Percentiles rank a stretch among this genome's conserved stretches.
Conservation (phyloP, 2,113 vertebrate species). For the Puntigrus tetrazona region DNA sequence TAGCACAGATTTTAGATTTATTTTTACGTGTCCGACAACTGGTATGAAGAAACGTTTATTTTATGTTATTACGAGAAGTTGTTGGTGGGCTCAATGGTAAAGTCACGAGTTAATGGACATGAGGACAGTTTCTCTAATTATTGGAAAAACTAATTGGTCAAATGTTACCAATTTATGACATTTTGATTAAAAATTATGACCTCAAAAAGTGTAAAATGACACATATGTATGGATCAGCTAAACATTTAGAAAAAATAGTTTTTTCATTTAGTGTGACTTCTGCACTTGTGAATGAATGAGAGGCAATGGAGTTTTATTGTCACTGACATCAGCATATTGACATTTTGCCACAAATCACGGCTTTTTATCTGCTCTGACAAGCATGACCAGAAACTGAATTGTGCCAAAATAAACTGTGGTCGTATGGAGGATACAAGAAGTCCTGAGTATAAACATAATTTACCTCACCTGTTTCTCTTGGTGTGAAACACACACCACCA, state of each 20-base stretch:
- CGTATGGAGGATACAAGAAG: neutral
- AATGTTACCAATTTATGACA: no score
- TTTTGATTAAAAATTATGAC: neutral
- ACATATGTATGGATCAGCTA: neutral
- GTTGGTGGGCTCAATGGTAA: neutral
- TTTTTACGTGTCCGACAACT: neutral
- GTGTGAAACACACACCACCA: neutral
- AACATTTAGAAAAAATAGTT: neutral
- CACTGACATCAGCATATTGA: neutral
- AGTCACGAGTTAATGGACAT: neutral
- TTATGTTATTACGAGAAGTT: neutral
- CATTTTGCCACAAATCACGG: neutral
- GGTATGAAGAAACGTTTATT: neutral
- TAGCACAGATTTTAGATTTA: neutral
- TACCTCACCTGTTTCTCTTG: conserved; percentile 5
- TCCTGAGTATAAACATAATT: conserved; percentile 13
- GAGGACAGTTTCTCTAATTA: no score
- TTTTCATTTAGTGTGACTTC: neutral
- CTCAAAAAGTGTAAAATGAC: neutral
- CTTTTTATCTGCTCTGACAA: neutral
- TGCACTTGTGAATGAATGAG: neutral
- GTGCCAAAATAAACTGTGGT: neutral
- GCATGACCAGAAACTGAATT: neutral
- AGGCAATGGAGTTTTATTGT: neutral
- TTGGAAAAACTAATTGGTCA: no score